Evolutionary conservation across 2,797 vertebrate species (phyloP), one percentile per base, ranked within the genome.

Genomic region (Enoplosus armatus): DNA sequence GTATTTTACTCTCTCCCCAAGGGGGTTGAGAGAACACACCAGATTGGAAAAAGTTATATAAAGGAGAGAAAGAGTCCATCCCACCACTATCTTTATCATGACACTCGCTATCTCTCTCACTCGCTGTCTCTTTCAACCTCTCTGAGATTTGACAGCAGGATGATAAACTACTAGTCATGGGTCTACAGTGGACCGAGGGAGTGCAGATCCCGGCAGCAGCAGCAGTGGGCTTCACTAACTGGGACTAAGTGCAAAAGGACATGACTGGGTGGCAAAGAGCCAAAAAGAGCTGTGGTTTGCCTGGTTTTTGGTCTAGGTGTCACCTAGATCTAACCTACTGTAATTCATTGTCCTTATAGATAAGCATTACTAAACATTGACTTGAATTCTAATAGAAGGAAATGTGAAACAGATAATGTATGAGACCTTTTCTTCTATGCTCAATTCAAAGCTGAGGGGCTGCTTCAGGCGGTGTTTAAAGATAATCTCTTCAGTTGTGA

Each of bases 81-180:
- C 65, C 45, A 60, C 50, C 47, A 33, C 77, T 59, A 26, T 81
- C 76, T 87, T 67, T 74, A 43, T 85, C 61, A 50, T 58, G 63
- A 69, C 70, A 59, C 63, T 67, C 33, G 39, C 33, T 66, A 18
- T 77, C 62, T 58, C 72, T 37, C 59, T 53, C 65, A 12, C 81
- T 71, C 2, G 18, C 39, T 63, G 58, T 67, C 67, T 72, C 71
- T 69, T 51, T 80, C 83, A 72, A 47, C 41, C 9, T 75, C 82
- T 82, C 47, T 54, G 37, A 48, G 48, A 60, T 82, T 78, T 71
- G 86, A 85, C 84, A 84, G 85, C 47, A 55, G 58, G 37, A 73
- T 79, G 78, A 90, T 90, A 75, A 84, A 92, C 83, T 47, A 53
- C 55, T 33, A 69, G 66, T 86, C 79, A 55, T 54, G 50, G 37